Base-by-base conservation (phyloP, 2,797 vertebrate species). In the Eidolon dupreanum region DNA sequence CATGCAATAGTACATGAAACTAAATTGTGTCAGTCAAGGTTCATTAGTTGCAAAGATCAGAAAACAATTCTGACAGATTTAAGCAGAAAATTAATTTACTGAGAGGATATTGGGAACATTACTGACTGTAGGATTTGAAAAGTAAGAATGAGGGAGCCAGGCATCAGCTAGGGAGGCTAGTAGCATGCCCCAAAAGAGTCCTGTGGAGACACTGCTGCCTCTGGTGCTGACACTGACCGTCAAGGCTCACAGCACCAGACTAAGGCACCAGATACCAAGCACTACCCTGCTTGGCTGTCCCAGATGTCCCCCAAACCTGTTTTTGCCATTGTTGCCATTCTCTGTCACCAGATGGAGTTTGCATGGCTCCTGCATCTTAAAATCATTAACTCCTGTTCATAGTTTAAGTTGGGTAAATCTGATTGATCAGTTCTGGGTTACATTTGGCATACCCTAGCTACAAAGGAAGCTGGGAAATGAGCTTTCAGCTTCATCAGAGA, bases 51-150 rank as follows among this genome's bases (percentile, higher is more conserved):
- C 51, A 86, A 74, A 28, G 13, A 65, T 83, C 57, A 79, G 57
- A 95, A 95, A 90, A 89, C 43, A 68, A 63, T 15, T 77, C 41
- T 92, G 73, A 81, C 24, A 85, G 36, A 85, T 73, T 77, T 74
- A 86, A 94, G 20, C 63, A 88, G 38, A 93, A 95, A 83, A 87
- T 93, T 31, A 83, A 74, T 59, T 92, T 95, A 57, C 70, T 84
- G 70, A 92, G 38, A 86, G 55, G 38, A 33, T 92, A 55, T 55
- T 91, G 28, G 31, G 57, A 63, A 90, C 41, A 46, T 71, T 61
- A 77, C 26, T 55, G 51, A 96, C 26, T 26, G 5, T 53, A 89
- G 68, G 11, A 55, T 82, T 55, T 79, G 38, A 66, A 74, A 87
- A 55, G 49, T 82, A 61, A 81, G 38, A 81, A 73, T 4, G 4